Evolutionary conservation across 2,797 vertebrate species (phyloP).

Genomic region (Heteromormyrus szaboi): DNA sequence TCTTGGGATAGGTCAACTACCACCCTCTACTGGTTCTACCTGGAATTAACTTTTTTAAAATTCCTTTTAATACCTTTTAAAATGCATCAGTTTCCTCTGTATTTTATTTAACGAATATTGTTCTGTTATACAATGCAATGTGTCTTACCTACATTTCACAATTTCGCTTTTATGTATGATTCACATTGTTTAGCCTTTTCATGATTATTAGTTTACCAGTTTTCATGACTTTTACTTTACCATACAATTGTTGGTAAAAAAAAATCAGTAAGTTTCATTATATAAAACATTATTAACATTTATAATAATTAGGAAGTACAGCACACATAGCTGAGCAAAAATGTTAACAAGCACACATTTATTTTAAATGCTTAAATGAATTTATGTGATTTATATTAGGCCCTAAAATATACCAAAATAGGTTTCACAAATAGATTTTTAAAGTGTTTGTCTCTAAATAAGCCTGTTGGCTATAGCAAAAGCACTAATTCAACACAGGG

Average conservation of each 20-base stretch:
- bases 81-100: not conserved
- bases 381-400: not conserved
- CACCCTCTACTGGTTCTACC: slow-evolving; percentile 9
- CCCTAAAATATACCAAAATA: not conserved
- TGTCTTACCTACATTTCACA: not conserved
- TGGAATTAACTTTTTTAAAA: not conserved
- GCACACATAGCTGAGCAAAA: not conserved
- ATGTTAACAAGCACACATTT: not conserved
- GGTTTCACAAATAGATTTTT: not conserved
- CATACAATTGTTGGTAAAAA: not conserved
- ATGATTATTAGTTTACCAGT: not conserved
- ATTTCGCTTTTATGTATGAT: not conserved
- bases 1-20: not conserved
- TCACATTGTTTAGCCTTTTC: not conserved
- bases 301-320: not conserved
- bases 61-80: not conserved
- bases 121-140: not conserved
- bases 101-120: not conserved
- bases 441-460: not conserved
- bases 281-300: not conserved
- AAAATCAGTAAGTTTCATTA: not conserved
- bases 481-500: not conserved
- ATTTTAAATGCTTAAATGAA: not conserved
- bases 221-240: not conserved
- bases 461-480: not conserved